Base-by-base conservation (phyloP, 2,888 invertebrate genomes). In the Coleophora flavipennella region DNA sequence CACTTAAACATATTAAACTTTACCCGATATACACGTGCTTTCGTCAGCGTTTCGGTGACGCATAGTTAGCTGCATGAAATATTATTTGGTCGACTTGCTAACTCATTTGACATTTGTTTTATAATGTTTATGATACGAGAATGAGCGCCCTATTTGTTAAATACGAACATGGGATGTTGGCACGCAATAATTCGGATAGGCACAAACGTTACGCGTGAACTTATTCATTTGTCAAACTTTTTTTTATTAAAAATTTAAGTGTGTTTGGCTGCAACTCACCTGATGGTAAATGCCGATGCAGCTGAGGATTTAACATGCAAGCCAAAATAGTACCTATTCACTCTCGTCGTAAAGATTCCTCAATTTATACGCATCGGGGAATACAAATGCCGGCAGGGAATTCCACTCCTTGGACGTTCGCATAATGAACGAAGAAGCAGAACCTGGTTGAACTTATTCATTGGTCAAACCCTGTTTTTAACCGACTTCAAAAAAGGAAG, bases 1-100 rank as follows among this genome's bases (percentile, higher is more conserved):
- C 65, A 67, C 61, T 73, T 68, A 60, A 64, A 60, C 57, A 57
- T 67, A 66, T 67, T 69, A 64, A 66, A 65, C 58, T 36, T 41
- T 33, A 35, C 27, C 27, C 20, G 27, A 33, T 33, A 33, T 33
- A 20, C 20, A 20, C 20, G 20, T 20, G 20, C 20, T 20, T 20
- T 20, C 20, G 20, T 20, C 20, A 20, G 6, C 20, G 20, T 20
- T 20, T 20, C 20, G 20, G 20, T 20, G 35, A 36, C 35, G 12
- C 41, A 36, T 33, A 35, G 20, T 20, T 20, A 20, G 25, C 39
- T 9, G 29, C n/a, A 29, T 11, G 4, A 10, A 10, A 29, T 29
- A 29, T 29, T n/a, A 29, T 29, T 29, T 11, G 29, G 11, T 11
- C 11, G 4, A 11, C 29, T 9, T 9, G 7, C 10, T 10, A 10